Conservation (phyloP, 2,797 vertebrate species). For the Oryzias sinensis region DNA sequence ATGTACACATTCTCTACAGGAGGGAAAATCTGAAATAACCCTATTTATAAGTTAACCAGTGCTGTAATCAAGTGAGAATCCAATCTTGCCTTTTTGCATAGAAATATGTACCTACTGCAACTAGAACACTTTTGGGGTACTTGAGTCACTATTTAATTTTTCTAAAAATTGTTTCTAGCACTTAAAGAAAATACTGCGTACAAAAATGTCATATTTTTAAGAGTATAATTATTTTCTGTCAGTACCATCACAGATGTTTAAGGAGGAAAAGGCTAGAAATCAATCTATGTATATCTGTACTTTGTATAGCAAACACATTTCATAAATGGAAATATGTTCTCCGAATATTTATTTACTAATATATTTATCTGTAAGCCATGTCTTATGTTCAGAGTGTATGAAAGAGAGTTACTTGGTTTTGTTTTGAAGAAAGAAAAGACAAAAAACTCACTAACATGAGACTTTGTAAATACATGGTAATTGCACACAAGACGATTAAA, state of each 20-base stretch:
- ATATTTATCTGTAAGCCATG: constrained; percentile 99
- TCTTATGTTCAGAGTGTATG: constrained; percentile 97
- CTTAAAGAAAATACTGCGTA: constrained; percentile 96
- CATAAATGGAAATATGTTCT: constrained; percentile 99
- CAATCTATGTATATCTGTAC: constrained; percentile 96
- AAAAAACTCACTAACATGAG: constrained; percentile 91
- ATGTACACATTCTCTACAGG: constrained; percentile 79
- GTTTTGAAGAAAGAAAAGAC: constrained; percentile 62
- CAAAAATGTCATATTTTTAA: constrained; percentile 87
- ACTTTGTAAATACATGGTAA: constrained; percentile 97
- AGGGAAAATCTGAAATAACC: constrained; percentile 74
- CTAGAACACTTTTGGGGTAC: constrained; percentile 84
- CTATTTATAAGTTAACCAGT: constrained; percentile 82
- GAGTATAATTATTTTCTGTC: constrained; percentile 89
- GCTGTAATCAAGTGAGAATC: constrained; percentile 79
- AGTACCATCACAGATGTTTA: constrained; percentile 89
- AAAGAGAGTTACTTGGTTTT: constrained; percentile 82
- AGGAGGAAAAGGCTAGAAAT: constrained; percentile 80
- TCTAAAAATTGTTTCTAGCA: constrained; percentile 88
- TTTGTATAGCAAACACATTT: constrained; percentile 98
- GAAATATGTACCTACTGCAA: constrained; percentile 79
- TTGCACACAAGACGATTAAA: constrained; percentile 96
- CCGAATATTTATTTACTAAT: constrained; percentile 99
- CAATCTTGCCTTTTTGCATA: constrained; percentile 82
- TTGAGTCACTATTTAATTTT: constrained; percentile 93